A percentile compares a stretch with the other conserved stretches of the same genome.
phyloP scores from a whole-genome alignment of 2,113 vertebrate species.

The Erythrocebus patas region DNA sequence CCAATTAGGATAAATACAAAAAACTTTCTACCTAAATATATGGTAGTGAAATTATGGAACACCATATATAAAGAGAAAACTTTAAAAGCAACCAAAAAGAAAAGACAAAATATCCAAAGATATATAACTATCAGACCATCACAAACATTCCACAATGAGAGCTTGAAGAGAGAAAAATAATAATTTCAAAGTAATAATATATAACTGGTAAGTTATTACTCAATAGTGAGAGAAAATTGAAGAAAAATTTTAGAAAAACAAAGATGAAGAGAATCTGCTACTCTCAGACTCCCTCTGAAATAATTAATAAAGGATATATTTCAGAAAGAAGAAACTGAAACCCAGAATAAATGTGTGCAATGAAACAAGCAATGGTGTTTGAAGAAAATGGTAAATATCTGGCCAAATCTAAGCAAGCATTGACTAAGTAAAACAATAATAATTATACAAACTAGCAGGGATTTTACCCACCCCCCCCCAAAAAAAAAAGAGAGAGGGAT shows the following conservation, averaged over 20 bases:
- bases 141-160: not conserved
- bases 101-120: not conserved
- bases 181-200: not conserved
- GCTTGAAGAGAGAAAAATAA: not conserved
- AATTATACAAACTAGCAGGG: not conserved
- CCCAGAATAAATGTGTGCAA: not conserved
- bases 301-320: not conserved
- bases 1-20: not conserved
- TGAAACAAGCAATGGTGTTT: not conserved
- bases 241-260: not conserved
- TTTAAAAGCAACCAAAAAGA: not conserved
- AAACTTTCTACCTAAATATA: not conserved
- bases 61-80: not conserved
- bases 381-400: not conserved
- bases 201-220: not conserved
- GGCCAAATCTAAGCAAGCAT: not conserved
- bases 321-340: not conserved
- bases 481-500: not conserved
- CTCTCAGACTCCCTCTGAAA: not conserved
- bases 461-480: not conserved
- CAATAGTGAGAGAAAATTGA: not conserved
- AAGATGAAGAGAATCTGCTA: not conserved
- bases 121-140: not conserved
- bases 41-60: not conserved
- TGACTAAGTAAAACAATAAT: not conserved